Conservation (phyloP, 2,113 vertebrate species). For the Speoplatyrhinus poulsoni region DNA sequence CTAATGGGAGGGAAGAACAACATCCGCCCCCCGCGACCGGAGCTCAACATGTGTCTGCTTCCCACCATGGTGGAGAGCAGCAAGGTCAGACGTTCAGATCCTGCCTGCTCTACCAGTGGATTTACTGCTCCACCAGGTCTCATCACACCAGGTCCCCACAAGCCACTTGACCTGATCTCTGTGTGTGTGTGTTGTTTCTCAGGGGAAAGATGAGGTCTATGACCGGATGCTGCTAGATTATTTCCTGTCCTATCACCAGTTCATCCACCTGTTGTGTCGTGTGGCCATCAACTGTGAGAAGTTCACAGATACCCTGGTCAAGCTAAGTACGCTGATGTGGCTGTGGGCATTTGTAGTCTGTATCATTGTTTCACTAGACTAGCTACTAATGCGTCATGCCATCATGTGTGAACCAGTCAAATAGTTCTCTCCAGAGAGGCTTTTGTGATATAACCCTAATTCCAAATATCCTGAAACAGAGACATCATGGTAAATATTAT, state of each 20-base stretch:
- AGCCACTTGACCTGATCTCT: not conserved
- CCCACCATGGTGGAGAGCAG: conserved; percentile 98
- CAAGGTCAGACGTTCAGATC: conserved; percentile 92
- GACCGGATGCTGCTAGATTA: conserved; percentile 98
- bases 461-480: not conserved
- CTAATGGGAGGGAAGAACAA: conserved; percentile 99
- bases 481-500: not conserved
- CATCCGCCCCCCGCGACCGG: conserved; percentile 94
- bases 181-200: conserved; percentile 27
- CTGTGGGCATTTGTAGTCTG: not conserved
- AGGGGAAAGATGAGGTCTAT: conserved; percentile 98
- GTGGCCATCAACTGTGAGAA: conserved; percentile 99
- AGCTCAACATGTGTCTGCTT: conserved; percentile 99
- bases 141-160: not conserved
- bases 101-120: too few species aligned
- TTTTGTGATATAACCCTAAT: not conserved
- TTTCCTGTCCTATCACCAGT: conserved; percentile 98
- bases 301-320: conserved; percentile 97
- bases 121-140: too few species aligned
- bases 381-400: too few species aligned
- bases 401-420: too few species aligned
- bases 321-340: conserved; percentile 87
- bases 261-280: conserved; percentile 96
- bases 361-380: too few species aligned
- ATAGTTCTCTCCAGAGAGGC: too few species aligned